phyloP scores from a whole-genome alignment of 2,888 invertebrate species.

The Chrysolina americana region DNA sequence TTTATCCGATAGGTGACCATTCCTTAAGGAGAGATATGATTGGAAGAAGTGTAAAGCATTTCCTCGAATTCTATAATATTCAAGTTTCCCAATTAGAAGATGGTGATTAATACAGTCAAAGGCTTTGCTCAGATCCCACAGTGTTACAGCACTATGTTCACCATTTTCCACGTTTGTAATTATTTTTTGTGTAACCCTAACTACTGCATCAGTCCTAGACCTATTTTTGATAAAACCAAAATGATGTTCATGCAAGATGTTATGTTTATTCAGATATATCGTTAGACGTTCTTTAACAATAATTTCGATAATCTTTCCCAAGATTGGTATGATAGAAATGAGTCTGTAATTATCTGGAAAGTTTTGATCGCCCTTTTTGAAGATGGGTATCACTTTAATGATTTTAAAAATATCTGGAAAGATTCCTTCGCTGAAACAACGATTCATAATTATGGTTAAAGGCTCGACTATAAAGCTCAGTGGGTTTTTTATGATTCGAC shows the following conservation, averaged over 20 bases:
- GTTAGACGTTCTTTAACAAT: no score
- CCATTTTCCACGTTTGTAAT: no score
- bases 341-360: background rate
- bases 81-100: background rate
- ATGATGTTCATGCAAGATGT: background rate
- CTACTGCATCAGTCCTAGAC: no score
- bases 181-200: no score
- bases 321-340: background rate
- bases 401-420: background rate
- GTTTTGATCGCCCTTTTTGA: background rate
- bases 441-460: no score
- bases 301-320: no score
- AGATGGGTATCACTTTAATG: background rate
- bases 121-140: background rate
- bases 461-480: no score
- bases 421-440: background rate
- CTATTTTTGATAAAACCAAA: background rate
- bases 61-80: background rate
- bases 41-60: background rate
- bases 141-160: background rate
- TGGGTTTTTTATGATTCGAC: no score
- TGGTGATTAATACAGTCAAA: background rate
- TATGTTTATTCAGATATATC: background rate
- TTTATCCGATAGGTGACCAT: no score
- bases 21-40: background rate